Conservation (phyloP, 2,113 vertebrate species). For the Sinocyclocheilus grahami region DNA sequence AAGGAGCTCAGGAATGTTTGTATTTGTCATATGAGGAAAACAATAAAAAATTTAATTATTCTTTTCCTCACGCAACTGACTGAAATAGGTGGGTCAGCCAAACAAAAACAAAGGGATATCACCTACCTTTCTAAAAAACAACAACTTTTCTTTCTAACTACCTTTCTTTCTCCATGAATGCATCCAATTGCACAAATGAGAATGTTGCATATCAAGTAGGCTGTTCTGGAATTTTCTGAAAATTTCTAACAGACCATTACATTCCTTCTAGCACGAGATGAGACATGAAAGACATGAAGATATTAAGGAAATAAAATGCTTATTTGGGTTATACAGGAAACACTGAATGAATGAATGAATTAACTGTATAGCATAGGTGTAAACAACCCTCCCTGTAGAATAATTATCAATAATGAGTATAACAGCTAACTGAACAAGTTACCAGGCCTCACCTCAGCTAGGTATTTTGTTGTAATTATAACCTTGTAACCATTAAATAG, state of each 20-base stretch:
- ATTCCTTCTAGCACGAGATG: neutral
- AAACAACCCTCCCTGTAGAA: neutral
- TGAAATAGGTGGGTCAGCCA: neutral
- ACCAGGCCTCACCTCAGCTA: neutral
- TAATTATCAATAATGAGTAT: constrained; percentile 5
- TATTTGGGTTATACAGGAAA: neutral
- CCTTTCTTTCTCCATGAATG: no score
- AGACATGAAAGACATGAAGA: neutral
- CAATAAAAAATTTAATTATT: neutral
- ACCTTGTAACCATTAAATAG: neutral
- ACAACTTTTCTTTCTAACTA: no score
- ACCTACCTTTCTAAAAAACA: neutral
- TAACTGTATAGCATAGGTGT: neutral
- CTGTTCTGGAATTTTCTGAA: neutral
- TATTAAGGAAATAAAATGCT: neutral
- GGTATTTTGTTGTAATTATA: constrained; percentile 6
- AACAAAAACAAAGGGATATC: neutral
- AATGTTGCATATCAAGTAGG: neutral
- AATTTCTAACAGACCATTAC: neutral
- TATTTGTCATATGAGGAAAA: constrained; percentile 12
- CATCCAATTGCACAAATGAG: neutral
- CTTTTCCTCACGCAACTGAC: no score
- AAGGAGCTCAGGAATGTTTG: neutral
- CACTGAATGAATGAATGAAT: neutral
- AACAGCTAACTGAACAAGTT: neutral